Base-by-base conservation (phyloP, 1,140 invertebrate genomes). In the Heliothis subflexa region DNA sequence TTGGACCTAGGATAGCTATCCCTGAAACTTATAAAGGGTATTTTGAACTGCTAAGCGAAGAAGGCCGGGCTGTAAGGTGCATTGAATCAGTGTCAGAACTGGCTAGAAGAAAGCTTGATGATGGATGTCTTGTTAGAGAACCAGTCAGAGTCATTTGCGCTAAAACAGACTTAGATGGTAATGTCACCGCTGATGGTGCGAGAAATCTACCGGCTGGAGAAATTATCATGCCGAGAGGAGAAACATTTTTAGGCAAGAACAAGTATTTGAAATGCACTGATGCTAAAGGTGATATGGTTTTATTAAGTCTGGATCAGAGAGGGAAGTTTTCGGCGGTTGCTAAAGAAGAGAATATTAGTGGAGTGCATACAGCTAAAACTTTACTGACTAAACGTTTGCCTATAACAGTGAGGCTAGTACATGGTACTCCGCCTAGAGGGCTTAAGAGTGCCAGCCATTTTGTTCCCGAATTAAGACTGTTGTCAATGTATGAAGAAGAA, bases 1-100 rank as follows among this genome's bases (percentile, higher is more conserved):
- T 97, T 0, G 97, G 98, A 11, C 97, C 97, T 0, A 96, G 97
- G 85, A 95, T 99, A 54, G 96, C 98, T 59, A 99, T 99, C 68
- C 98, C 98, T 0, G 97, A 99, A 78, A 96, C 97, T 9, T 99
- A 98, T 91, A 95, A 97, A 79, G 98, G 98, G 7, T 99, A 98
- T 94, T 99, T 99, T 91, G 98, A 99, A 94, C 96, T 99, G 47
- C 95, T 99, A 28, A 99, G 98, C 89, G 98, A 99, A 93, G 98
- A 99, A 89, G 98, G 98, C 0, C 95, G 97, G 82, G 97, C 98
- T 14, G 97, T 98, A 2, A 95, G 97, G 66, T 98, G 98, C 82
- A 98, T 99, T 84, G 98, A 98, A 88, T 98, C 96, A 78, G 98
- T 99, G 0, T 95, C 96, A 50, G 98, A 98, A 91, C 91, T 99